These are phyloP conservation scores for Neelides folsomi DNA, from an alignment of 2,888 invertebrate genomes.

Conservation along the genomic window DNA sequence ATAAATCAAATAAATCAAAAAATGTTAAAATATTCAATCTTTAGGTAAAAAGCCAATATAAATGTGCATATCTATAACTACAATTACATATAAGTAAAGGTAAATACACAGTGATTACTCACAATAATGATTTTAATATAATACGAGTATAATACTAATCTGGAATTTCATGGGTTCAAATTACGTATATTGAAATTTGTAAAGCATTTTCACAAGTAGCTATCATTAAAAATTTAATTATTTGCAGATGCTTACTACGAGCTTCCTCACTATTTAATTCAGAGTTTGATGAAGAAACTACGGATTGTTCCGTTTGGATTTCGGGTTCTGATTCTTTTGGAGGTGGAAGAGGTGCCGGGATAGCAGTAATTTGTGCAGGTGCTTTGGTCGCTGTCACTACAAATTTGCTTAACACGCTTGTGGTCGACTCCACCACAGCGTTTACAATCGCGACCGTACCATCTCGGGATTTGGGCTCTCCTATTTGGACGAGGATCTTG, in stretches of 20 bases:
- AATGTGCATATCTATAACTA: no score
- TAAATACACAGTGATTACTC: no score
- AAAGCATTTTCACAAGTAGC: no score
- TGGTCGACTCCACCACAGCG: constrained; percentile 69
- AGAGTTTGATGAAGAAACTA: constrained; percentile 14
- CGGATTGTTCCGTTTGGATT: constrained; percentile 21
- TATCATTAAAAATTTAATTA: no score
- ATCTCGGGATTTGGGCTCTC: constrained; percentile 68
- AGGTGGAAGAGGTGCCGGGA: neutral
- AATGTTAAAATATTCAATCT: no score
- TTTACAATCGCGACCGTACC: constrained; percentile 72
- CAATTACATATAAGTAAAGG: no score
- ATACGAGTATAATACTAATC: no score
- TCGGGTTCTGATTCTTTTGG: constrained; percentile 1
- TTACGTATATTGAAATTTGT: no score
- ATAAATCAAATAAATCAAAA: neutral
- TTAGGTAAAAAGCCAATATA: no score
- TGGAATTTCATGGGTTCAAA: no score
- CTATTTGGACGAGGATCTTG: constrained; percentile 68
- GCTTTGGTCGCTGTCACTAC: constrained; percentile 12
- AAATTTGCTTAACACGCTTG: constrained; percentile 41
- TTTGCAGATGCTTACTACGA: constrained; percentile 4
- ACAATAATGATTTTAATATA: no score
- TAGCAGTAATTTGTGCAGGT: constrained; percentile 3
- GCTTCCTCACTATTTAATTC: constrained; percentile 7